Evolutionary conservation across 2,797 vertebrate genomes (phyloP), one percentile per base, ranked within the genome.

Genomic region (Coregonus ussuriensis): DNA sequence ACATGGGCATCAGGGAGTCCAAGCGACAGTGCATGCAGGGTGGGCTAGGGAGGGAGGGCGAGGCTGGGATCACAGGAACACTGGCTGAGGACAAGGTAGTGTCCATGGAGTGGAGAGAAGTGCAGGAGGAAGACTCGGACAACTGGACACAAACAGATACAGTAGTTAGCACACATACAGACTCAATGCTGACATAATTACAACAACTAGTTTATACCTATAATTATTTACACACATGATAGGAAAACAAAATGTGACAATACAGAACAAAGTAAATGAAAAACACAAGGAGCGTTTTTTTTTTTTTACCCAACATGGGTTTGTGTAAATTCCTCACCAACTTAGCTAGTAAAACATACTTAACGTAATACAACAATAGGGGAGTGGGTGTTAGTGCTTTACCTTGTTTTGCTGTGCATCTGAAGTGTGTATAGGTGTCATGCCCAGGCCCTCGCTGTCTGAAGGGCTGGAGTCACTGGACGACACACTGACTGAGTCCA

Each of bases 401-500:
- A 98, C 97, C 96, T 98, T 96, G 87, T 96, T 96, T 18, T 93
- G 93, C 63, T 94, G 88, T 68, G 93, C 86, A 2, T 96, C 94
- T 0, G 94, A 91, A 13, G 90, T 85, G 85, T 93, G 95, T 1
- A 89, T 79, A 0, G 95, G 94, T 3, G 92, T 88, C 70, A 92
- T 82, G 52, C 92, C 92, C 69, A 92, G 83, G 53, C 91, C 92
- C 78, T 96, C 92, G 72, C 84, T 74, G 88, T 98, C 97, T 0
- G 95, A 97, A 0, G 95, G 96, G 85, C 94, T 95, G 0, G 96
- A 96, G 87, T 98, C 97, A 3, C 93, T 97, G 7, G 97, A 98
- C 0, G 97, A 98, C 86, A 99, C 95, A 0, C 97, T 98, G 90
- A 96, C 96, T 0, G 96, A 98, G 87, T 98, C 96, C 80, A 96